phyloP scores from a whole-genome alignment of 1,140 invertebrate genomes.

The Asbolus verrucosus region DNA sequence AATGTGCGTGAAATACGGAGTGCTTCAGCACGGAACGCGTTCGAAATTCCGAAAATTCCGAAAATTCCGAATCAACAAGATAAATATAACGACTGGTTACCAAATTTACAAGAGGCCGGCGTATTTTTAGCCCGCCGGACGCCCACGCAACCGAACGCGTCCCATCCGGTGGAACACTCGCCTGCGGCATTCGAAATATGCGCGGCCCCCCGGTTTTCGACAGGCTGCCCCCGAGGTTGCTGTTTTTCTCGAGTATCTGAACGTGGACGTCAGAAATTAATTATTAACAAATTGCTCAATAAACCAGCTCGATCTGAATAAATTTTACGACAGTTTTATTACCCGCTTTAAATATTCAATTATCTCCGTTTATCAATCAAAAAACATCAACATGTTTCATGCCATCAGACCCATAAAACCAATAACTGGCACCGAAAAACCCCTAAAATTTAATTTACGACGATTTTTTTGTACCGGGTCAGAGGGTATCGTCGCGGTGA shows the following conservation, averaged over 20 bases:
- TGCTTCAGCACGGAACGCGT: neutral
- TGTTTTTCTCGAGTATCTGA: neutral
- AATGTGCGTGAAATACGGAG: slow-evolving; percentile 23
- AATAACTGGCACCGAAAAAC: slow-evolving; percentile 39
- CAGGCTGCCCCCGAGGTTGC: neutral
- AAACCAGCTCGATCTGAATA: slow-evolving; percentile 31
- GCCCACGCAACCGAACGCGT: neutral
- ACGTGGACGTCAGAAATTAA: slow-evolving; percentile 11
- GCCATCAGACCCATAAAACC: slow-evolving; percentile 43
- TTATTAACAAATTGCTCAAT: slow-evolving; percentile 37
- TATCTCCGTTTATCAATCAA: slow-evolving; percentile 41
- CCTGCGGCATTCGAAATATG: neutral
- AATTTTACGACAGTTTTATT: slow-evolving; percentile 35
- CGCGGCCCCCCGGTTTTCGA: too few relatives aligned
- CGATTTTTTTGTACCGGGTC: slow-evolving; percentile 8
- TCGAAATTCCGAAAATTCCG: slow-evolving; percentile 37
- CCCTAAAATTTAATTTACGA: slow-evolving; percentile 43
- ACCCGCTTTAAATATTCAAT: slow-evolving; percentile 31
- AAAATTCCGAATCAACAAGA: neutral
- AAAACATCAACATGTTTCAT: slow-evolving; percentile 44
- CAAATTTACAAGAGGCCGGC: slow-evolving; percentile 5
- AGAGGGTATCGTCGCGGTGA: slow-evolving; percentile 33
- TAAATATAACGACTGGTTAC: slow-evolving; percentile 23
- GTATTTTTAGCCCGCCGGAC: neutral
- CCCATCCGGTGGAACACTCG: neutral